phyloP scores from a whole-genome alignment of 2,113 vertebrate genomes.

The Alectura lathami region DNA sequence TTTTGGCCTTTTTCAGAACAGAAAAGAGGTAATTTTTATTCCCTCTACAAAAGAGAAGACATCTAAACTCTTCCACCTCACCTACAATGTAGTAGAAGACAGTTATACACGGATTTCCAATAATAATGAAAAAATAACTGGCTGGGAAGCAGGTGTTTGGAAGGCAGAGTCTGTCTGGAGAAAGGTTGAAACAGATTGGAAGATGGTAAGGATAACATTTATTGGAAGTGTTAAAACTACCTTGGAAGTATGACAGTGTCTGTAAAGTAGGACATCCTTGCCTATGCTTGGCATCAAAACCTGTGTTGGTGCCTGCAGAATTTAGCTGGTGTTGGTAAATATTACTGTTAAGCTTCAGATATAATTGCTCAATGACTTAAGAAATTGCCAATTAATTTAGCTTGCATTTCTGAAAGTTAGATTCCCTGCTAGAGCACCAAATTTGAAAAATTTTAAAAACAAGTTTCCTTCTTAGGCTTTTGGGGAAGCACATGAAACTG shows the following conservation, averaged over 20 bases:
- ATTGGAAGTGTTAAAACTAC: neutral
- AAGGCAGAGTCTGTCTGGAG: constrained; percentile 85
- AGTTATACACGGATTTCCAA: constrained; percentile 85
- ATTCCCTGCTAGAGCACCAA: neutral
- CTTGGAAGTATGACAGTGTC: neutral
- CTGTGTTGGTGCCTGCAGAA: neutral
- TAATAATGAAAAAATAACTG: constrained; percentile 75
- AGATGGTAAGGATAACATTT: constrained; percentile 83
- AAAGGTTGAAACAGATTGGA: constrained; percentile 92
- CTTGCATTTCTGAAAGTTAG: neutral
- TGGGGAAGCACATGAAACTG: neutral
- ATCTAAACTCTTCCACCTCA: constrained; percentile 82
- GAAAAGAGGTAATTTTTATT: constrained; percentile 81
- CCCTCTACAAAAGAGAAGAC: constrained; percentile 87
- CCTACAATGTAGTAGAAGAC: constrained; percentile 84
- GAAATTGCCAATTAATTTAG: neutral
- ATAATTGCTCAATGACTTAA: neutral
- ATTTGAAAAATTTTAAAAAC: neutral
- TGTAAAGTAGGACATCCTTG: neutral
- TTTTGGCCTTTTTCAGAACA: constrained; percentile 68
- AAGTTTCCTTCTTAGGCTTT: neutral
- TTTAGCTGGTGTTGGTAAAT: neutral
- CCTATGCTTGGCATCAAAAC: neutral
- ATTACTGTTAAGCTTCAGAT: neutral
- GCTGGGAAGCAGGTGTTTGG: constrained; percentile 90